Evolutionary conservation across 2,113 vertebrate species (phyloP).

Genomic region (Callospermophilus lateralis): DNA sequence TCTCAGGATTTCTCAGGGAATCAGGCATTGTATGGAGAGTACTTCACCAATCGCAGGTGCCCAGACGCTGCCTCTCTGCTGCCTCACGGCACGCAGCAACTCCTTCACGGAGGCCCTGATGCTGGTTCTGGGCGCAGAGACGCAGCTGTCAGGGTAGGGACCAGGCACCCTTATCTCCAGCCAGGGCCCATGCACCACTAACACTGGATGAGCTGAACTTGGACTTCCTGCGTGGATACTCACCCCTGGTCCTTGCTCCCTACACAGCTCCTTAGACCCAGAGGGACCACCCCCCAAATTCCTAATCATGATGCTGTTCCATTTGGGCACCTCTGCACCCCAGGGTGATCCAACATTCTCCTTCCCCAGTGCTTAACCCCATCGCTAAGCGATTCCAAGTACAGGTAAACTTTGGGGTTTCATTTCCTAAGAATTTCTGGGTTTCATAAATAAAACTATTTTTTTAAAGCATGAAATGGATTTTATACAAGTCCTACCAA

Average conservation of each 20-base stretch:
- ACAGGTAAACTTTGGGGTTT: too few species aligned
- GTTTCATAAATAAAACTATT: background rate
- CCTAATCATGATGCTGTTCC: rapidly evolving
- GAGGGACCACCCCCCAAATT: rapidly evolving
- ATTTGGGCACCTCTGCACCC: rapidly evolving
- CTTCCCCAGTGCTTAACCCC: background rate
- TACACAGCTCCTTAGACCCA: rapidly evolving
- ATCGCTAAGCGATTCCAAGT: rapidly evolving
- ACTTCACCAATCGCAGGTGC: rapidly evolving
- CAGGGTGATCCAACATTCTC: rapidly evolving
- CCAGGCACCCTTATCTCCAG: rapidly evolving
- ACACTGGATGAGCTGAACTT: too few species aligned
- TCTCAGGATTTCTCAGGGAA: background rate
- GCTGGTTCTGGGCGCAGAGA: rapidly evolving
- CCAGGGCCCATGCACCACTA: too few species aligned
- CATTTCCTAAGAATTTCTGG: background rate
- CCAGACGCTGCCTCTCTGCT: rapidly evolving
- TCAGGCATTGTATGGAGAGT: rapidly evolving
- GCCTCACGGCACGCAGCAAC: rapidly evolving
- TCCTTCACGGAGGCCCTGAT: rapidly evolving
- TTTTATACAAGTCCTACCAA: slow-evolving; percentile 5
- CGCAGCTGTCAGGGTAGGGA: rapidly evolving
- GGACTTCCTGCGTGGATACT: background rate
- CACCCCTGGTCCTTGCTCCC: rapidly evolving
- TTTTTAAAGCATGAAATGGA: slow-evolving; percentile 6